Conservation (phyloP, 30 jellyfish, hydroid and myxozoan genomes). For the Hydractinia echinata region DNA sequence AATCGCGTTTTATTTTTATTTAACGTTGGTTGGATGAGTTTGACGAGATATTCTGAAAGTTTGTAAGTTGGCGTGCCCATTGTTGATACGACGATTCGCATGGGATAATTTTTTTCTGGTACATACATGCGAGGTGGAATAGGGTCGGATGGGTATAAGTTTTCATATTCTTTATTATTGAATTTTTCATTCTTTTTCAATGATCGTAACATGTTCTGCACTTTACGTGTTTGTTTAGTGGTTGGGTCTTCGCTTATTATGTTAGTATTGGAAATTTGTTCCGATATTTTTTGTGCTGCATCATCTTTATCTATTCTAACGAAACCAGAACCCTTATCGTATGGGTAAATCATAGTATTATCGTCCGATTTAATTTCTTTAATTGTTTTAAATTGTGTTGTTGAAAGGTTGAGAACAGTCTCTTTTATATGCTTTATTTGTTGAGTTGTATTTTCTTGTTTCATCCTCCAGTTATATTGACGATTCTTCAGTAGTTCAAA, state of each 20-base stretch:
- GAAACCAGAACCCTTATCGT: not conserved
- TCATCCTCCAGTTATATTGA: too few species aligned
- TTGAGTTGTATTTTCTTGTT: too few species aligned
- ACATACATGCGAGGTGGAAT: conserved; percentile 1
- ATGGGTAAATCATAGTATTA: not conserved
- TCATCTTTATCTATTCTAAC: conserved; percentile 1
- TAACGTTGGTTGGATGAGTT: conserved; percentile 2
- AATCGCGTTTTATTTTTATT: not conserved
- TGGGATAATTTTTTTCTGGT: not conserved
- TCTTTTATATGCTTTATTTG: too few species aligned
- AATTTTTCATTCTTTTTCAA: not conserved
- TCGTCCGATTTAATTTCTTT: not conserved
- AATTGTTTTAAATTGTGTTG: not conserved
- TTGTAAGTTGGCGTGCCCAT: not conserved
- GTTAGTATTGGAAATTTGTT: not conserved
- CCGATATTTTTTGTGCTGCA: not conserved
- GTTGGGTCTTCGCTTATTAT: not conserved
- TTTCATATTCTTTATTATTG: not conserved
- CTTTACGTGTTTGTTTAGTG: not conserved
- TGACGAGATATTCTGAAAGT: not conserved
- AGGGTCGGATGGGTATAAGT: not conserved
- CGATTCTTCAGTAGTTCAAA: too few species aligned
- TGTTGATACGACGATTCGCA: not conserved
- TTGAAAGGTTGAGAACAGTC: not conserved
- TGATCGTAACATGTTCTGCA: not conserved